Base-by-base conservation (phyloP, 2,113 vertebrate genomes). In the Pelecanoides urinatrix region DNA sequence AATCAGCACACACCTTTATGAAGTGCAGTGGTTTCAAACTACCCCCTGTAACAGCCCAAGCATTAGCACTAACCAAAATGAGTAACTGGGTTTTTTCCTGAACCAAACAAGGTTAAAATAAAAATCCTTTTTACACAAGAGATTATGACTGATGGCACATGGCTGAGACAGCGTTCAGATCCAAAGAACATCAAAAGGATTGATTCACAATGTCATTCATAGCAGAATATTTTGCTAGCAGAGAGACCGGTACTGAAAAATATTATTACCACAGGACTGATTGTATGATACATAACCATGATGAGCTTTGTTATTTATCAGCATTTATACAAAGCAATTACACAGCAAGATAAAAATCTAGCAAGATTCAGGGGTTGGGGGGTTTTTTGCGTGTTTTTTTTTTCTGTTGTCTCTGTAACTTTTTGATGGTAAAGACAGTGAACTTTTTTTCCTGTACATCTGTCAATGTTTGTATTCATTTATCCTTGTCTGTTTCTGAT, bases 1-100 rank as follows among this genome's bases (percentile, higher is more conserved):
- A 95, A 97, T 97, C 87, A 93, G 92, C 87, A 97, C 44, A 87
- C 94, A 89, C 93, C 92, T 97, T 97, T 97, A 96, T 85, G 87
- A 97, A 97, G 85, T 71, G 88, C 81, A 91, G 45, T 47, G 53
- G 78, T 89, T 77, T 95, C 55, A 95, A 97, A 94, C 89, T 71
- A 92, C 53, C 58, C 89, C 81, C 17, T 56, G 30, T 61, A 81
- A 92, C 56, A 92, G 77, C 85, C 93, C 56, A 95, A 93, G 88
- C 68, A 92, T 61, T 45, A 92, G 89, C 49, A 91, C 26, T 59
- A 94, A 95, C 36, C 65, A 87, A 56, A 87, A 84, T 40, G 52
- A 96, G 42, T 74, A 92, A 94, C 77, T 74, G 72, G 65, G 3
- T 9, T 27, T 44, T 88, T 93, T 62, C 34, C 93, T 84, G 80